These are phyloP conservation scores for Ophion ellenae DNA, from an alignment of 2,888 invertebrate species.

Conservation along the genomic window DNA sequence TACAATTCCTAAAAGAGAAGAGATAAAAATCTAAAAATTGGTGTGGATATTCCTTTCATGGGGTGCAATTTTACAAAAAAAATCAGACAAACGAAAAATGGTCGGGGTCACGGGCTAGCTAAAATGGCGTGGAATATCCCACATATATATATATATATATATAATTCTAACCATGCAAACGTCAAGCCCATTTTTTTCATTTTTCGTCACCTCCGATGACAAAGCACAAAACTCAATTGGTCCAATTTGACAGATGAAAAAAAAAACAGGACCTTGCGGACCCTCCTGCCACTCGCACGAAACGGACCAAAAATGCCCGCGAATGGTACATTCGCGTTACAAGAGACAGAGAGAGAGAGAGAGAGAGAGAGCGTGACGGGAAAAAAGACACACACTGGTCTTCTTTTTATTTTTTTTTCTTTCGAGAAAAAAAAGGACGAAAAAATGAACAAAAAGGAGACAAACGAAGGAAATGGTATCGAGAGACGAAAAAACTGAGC, in stretches of 20 bases:
- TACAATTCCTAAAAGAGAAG: too few species aligned
- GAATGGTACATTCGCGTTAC: neutral
- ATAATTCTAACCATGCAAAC: too few species aligned
- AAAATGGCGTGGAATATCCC: too few species aligned
- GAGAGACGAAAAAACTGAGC: conserved; percentile 43
- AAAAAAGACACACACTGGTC: neutral
- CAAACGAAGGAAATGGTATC: conserved; percentile 24
- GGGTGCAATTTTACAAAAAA: too few species aligned
- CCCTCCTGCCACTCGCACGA: neutral
- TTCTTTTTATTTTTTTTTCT: neutral
- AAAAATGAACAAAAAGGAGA: conserved; percentile 4
- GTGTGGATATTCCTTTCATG: too few species aligned
- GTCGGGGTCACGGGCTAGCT: too few species aligned
- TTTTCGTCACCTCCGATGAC: neutral
- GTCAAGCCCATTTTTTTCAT: too few species aligned
- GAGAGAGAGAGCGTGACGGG: too few species aligned
- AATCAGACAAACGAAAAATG: too few species aligned
- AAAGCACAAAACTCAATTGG: neutral
- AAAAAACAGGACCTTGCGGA: neutral
- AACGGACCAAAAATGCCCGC: neutral
- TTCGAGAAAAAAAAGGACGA: neutral
- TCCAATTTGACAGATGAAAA: neutral
- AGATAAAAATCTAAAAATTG: too few species aligned
- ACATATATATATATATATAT: too few species aligned
- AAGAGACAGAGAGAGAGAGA: too few species aligned